Evolutionary conservation across 2,113 vertebrate genomes (phyloP).

Genomic region (Crotalus viridis): DNA sequence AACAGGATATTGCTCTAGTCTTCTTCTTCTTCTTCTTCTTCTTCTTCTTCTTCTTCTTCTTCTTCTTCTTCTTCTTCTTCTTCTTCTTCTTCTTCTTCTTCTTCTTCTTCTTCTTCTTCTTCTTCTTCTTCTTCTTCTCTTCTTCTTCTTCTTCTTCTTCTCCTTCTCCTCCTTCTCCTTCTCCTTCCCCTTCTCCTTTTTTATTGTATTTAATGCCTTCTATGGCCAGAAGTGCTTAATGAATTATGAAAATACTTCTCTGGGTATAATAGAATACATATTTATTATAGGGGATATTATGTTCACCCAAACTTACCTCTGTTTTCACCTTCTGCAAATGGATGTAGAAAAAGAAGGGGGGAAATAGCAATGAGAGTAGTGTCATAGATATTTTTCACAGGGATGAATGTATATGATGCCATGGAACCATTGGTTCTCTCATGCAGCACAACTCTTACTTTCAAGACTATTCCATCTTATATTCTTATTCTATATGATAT

Average conservation of each 20-base stretch:
- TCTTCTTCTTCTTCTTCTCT: too few relatives aligned
- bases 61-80: too few relatives aligned
- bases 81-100: too few relatives aligned
- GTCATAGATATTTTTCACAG: not conserved
- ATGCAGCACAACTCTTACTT: not conserved
- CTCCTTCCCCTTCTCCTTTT: slow-evolving; percentile 26
- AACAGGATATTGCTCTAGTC: slow-evolving; percentile 15
- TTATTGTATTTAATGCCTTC: slow-evolving; percentile 52
- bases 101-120: too few relatives aligned
- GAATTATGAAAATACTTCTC: slow-evolving; percentile 66
- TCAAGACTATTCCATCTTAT: slow-evolving; percentile 16
- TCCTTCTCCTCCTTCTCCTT: too few relatives aligned
- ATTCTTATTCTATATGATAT: slow-evolving; percentile 19
- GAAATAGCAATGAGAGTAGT: slow-evolving; percentile 7
- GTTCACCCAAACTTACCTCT: slow-evolving; percentile 50
- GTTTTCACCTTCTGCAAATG: slow-evolving; percentile 34
- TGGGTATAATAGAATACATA: slow-evolving; percentile 58
- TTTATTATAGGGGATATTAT: slow-evolving; percentile 57
- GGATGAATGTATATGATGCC: not conserved
- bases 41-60: too few relatives aligned
- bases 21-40: not conserved
- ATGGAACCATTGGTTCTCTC: slow-evolving; percentile 6
- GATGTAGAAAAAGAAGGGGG: slow-evolving; percentile 25
- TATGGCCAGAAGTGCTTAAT: slow-evolving; percentile 53
- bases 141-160: too few relatives aligned